A percentile compares a stretch with the other conserved stretches of the same genome.
Conservation (phyloP, 2,113 vertebrate species). For the Athene cunicularia region DNA sequence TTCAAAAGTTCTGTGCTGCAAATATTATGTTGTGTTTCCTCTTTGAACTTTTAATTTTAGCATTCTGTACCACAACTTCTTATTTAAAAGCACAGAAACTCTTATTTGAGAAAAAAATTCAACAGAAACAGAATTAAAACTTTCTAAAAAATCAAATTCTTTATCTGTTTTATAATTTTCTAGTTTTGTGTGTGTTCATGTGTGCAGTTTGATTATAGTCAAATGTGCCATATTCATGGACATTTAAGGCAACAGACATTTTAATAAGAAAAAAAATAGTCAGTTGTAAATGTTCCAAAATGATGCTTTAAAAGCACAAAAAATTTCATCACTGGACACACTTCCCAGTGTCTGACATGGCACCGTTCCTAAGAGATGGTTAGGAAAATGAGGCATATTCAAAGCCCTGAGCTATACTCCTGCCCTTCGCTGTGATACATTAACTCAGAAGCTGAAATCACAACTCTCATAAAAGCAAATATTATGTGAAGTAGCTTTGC, state of each 20-base stretch:
- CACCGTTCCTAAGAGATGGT: not conserved
- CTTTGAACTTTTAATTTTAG: constrained; percentile 20
- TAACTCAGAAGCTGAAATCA: not conserved
- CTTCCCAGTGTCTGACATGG: not conserved
- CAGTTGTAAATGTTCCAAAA: constrained; percentile 27
- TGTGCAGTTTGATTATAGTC: not conserved
- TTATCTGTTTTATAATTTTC: constrained; percentile 1
- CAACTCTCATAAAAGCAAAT: not conserved
- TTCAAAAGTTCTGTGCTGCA: constrained; percentile 2
- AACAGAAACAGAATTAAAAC: not conserved
- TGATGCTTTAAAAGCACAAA: constrained; percentile 15
- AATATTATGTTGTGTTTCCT: not conserved
- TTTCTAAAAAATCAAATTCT: not conserved
- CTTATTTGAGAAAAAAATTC: not conserved
- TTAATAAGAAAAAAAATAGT: constrained; percentile 29
- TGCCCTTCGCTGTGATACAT: rapidly evolving
- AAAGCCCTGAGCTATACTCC: not conserved
- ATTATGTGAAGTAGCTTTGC: not conserved
- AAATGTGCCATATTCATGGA: not conserved
- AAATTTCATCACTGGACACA: not conserved
- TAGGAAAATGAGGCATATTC: not conserved
- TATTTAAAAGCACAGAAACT: not conserved
- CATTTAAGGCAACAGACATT: constrained; percentile 31
- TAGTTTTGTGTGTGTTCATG: not conserved
- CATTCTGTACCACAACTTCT: not conserved